A percentile compares a stretch with the other conserved stretches of the same genome.
phyloP scores from a whole-genome alignment of 2,888 invertebrate species.

The Nasonia oneida region DNA sequence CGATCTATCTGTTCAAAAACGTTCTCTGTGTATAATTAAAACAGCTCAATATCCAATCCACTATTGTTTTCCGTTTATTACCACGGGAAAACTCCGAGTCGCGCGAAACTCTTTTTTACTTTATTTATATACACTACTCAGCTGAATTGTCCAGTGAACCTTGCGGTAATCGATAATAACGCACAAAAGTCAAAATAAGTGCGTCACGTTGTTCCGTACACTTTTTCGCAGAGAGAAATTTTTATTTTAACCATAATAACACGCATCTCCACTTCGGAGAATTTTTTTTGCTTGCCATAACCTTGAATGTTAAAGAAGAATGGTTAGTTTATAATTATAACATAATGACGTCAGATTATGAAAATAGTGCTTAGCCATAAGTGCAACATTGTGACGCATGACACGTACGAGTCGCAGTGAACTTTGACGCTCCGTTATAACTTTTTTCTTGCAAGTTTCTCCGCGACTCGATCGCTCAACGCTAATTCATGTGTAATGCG shows the following conservation, averaged over 20 bases:
- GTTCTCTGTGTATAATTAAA: background rate
- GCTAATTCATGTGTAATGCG: background rate
- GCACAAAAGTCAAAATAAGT: background rate
- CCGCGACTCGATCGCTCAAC: background rate
- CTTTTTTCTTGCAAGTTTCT: background rate
- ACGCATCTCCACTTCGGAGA: background rate
- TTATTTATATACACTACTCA: background rate
- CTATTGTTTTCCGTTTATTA: background rate
- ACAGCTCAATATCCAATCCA: conserved; percentile 14
- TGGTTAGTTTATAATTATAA: conserved; percentile 38
- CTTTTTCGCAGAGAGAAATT: background rate
- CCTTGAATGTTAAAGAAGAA: conserved; percentile 41
- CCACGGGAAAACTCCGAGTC: background rate
- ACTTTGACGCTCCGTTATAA: background rate
- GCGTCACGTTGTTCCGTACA: background rate
- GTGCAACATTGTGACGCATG: conserved; percentile 19
- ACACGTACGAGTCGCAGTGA: background rate
- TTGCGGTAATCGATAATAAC: background rate
- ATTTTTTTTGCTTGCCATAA: background rate
- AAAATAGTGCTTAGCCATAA: conserved; percentile 9
- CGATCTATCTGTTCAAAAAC: background rate
- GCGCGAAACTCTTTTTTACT: background rate
- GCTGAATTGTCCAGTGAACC: background rate
- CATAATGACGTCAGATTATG: conserved; percentile 32
- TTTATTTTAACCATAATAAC: conserved; percentile 2